Evolutionary conservation across 1,140 invertebrate species (phyloP).

Genomic region (Heterodera carotae): DNA sequence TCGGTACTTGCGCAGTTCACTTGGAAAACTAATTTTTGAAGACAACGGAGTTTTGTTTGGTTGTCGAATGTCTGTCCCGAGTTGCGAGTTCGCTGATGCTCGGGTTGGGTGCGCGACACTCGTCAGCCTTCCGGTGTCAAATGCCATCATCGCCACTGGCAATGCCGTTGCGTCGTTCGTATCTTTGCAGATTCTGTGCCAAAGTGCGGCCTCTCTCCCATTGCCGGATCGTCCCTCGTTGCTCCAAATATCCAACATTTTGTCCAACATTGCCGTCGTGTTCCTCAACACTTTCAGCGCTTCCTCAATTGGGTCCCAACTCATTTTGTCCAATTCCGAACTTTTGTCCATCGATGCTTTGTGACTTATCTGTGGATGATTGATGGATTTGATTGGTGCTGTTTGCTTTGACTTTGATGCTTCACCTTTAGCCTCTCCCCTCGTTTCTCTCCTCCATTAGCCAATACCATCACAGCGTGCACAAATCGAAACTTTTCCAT

Average conservation of each 20-base stretch:
- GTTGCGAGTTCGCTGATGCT: background rate
- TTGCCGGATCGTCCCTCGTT: background rate
- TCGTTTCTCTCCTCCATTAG: background rate
- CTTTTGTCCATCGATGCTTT: background rate
- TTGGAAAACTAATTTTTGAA: background rate
- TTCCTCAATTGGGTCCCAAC: slow-evolving; percentile 1
- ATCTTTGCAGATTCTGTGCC: background rate
- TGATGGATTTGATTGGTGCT: too few relatives aligned
- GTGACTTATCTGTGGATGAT: background rate
- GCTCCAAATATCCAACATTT: background rate
- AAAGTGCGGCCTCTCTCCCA: background rate
- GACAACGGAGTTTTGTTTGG: background rate
- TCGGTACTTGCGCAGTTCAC: slow-evolving; percentile 11
- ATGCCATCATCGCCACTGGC: background rate
- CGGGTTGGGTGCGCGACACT: background rate
- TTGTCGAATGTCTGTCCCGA: background rate
- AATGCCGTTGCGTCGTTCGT: background rate
- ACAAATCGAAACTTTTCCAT: slow-evolving; percentile 7
- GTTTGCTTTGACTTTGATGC: background rate
- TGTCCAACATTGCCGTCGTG: background rate
- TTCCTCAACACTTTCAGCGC: background rate
- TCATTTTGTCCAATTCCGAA: background rate
- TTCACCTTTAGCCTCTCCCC: slow-evolving; percentile 12
- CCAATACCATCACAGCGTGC: slow-evolving; percentile 1
- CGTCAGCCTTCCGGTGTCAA: background rate